Evolutionary conservation across 1,140 invertebrate genomes (phyloP), one percentile per base, ranked within the genome.

Genomic region (Ostrea denselamellosa): DNA sequence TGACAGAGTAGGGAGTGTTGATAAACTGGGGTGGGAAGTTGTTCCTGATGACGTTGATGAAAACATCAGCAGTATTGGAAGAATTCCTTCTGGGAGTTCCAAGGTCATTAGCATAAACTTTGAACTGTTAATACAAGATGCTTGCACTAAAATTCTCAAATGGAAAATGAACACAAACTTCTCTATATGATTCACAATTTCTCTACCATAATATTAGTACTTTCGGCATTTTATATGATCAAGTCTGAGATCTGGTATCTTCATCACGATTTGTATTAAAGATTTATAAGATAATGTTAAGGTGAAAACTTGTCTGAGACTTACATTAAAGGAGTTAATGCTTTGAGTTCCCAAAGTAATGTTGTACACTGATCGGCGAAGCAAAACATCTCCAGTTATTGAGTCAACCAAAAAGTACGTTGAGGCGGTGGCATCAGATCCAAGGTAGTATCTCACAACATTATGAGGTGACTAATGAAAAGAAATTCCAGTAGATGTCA

Each of bases 1-100:
- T 87, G 2, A 68, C 65, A n/a, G 44, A 82, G 71, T 91, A 91
- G 4, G 91, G 90, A 28, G 54, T 58, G 54, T 85, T 83, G 14
- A 85, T 25, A 58, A 91, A 91, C 68, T 83, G 51, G 12, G 91
- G 91, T 28, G 88, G 53, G 53, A 87, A 86, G 14, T 86, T 96
- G 8, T 98, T 96, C 92, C 98, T 97, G 83, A 97, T 89, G 17
- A 98, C 97, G 91, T 96, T 97, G 0, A 98, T 96, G 2, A 97
- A 97, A 0, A 99, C 96, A 2, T 97, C 97, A 5, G 83, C 51
- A 52, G 68, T 19, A 82, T 85, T 84, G 9, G 85, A 62, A 19
- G 83, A 77, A 12, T 85, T 65, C 52, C 51, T 56, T 10, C 62
- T 58, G 44, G 91, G 90, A 71, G 83, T 85, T 56, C 90, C 90